Base-by-base conservation (phyloP, 2,888 invertebrate species). In the Hirtodrosophila cameraria region DNA sequence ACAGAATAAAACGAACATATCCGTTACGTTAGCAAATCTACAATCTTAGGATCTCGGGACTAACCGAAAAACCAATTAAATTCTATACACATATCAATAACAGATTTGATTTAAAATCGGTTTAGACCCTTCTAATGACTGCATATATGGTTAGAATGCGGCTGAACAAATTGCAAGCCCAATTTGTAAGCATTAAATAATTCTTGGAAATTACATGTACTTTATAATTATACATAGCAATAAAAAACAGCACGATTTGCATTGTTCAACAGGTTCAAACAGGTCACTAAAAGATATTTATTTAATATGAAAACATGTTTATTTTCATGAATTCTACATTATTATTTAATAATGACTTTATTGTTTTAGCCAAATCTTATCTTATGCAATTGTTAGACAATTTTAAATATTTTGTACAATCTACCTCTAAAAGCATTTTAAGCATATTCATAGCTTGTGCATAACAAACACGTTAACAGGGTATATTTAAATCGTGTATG, bases 1-100 rank as follows among this genome's bases (percentile, higher is more conserved):
- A 59, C 46, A 36, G 16, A 39, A 20, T 23, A 43, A 46, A 35
- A 36, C 31, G 15, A 20, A 31, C 54, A 45, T 25, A 57, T 70
- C 46, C 54, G 54, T 30, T 48, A 11, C 69, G 39, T 33, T 43
- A 20, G 28, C 15, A 9, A 20, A 41, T 18, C 41, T 11, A 12
- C 11, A 13, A 20, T 7, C 41, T 23, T n/a, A 11, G 12, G 6
- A 23, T 23, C 7, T 23, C 13, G 3, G 12, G 1, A 23, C 52
- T 35, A 11, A 4, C 13, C 31, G 25, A 45, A 28, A 25, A 38
- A 38, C 30, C 65, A 78, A 75, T 78, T 78, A 78, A 45, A 23
- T 62, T 48, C 70, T 69, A n/a, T n/a, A 31, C 31, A 53, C 53
- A 33, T 62, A 75, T 75, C 75, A 74, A 69, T 74, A 65, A 27